Evolutionary conservation across 2,888 invertebrate species (phyloP).

Genomic region (Patella pellucida): DNA sequence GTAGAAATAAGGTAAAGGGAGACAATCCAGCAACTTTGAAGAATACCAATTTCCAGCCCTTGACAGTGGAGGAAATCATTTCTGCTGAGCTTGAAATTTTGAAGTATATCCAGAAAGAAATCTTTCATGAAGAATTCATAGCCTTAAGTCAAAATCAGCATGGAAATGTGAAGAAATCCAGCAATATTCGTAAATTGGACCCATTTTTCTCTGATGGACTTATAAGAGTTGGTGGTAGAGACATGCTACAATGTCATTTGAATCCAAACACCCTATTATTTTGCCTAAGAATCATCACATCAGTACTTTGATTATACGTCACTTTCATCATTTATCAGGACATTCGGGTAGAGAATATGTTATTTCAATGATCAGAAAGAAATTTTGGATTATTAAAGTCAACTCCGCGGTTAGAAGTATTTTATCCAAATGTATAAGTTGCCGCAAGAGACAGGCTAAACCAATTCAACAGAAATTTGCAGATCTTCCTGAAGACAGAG

Average conservation of each 20-base stretch:
- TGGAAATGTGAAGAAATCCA: neutral
- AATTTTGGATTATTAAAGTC: conserved; percentile 17
- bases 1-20: neutral
- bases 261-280: conserved; percentile 15
- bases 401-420: neutral
- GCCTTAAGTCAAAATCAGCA: neutral
- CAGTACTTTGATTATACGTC: neutral
- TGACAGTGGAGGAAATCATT: conserved; percentile 8
- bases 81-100: conserved; percentile 14
- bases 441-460: conserved; percentile 15
- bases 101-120: conserved; percentile 12
- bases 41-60: neutral
- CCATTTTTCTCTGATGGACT: neutral
- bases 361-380: neutral
- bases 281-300: conserved; percentile 11
- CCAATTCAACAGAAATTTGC: conserved; percentile 20
- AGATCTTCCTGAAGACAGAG: conserved; percentile 16
- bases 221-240: conserved; percentile 13
- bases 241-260: neutral
- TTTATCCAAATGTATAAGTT: conserved; percentile 12
- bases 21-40: neutral
- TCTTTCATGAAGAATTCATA: conserved; percentile 9
- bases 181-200: conserved; percentile 15
- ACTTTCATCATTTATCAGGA: conserved; percentile 4
- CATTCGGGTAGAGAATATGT: conserved; percentile 12